Conservation (phyloP, 2,113 vertebrate genomes). For the Capra hircus region DNA sequence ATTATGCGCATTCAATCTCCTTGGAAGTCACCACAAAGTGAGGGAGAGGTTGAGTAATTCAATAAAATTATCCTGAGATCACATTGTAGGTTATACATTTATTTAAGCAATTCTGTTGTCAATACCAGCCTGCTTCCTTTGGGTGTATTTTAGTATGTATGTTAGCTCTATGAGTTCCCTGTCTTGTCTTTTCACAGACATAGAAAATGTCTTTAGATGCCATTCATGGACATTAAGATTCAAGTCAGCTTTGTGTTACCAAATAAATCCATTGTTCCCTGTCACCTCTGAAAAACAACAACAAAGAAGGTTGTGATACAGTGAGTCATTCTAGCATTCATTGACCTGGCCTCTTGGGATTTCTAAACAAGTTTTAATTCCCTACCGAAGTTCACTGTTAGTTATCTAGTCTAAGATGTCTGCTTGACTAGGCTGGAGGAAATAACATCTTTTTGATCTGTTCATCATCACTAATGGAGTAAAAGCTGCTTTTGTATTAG, state of each 20-base stretch:
- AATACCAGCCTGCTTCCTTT: constrained; percentile 66
- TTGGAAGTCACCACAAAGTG: constrained; percentile 68
- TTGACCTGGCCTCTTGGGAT: neutral
- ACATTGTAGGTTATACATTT: constrained; percentile 75
- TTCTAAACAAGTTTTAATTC: neutral
- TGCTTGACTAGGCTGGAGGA: neutral
- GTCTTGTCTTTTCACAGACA: constrained; percentile 33
- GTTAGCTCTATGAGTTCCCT: constrained; percentile 7
- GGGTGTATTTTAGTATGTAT: constrained; percentile 57
- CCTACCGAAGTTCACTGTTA: neutral
- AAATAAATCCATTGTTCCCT: neutral
- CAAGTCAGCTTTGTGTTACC: neutral
- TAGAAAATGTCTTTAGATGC: constrained; percentile 49
- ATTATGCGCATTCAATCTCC: constrained; percentile 80
- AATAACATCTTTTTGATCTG: neutral
- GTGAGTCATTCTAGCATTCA: neutral
- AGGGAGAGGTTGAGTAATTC: constrained; percentile 77
- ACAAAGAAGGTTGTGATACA: neutral
- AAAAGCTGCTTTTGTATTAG: constrained; percentile 6
- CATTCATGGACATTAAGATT: constrained; percentile 31
- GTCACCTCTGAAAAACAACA: neutral
- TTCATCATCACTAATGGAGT: neutral
- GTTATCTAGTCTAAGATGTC: neutral
- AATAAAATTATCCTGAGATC: constrained; percentile 80
- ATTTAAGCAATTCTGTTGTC: constrained; percentile 78